Evolutionary conservation across 1,140 invertebrate species (phyloP), one percentile per base, ranked within the genome.

Genomic region (Rhizoglyphus robini): DNA sequence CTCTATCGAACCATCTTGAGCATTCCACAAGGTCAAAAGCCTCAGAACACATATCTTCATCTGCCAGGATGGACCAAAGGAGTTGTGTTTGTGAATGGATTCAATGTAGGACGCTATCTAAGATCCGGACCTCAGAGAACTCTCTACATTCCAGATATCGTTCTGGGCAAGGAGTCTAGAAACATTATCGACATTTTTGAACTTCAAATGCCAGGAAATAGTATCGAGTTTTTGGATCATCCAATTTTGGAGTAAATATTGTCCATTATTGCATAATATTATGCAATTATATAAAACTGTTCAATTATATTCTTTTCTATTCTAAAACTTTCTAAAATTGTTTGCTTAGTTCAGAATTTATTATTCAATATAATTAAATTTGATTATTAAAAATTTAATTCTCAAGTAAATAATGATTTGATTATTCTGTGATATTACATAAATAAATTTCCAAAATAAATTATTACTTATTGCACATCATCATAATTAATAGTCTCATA

Each of bases 31-130:
- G 36, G 18, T 8, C 8, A 18, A 11, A 18, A 41, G 18, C 58
- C 34, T n/a, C 34, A 13, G 47, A 68, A 70, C 48, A 68, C 69
- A 18, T 70, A 67, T 34, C 13, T 70, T 3, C 29, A 31, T 31
- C 31, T 62, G 20, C 2, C 13, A 1, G 59, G 67, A 11, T 70
- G 69, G 69, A 49, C 30, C 3, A 70, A 69, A 64, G 84, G 84
- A 8, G 74, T 82, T 62, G 80, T 83, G 18, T 78, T 84, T 65
- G 70, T 85, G 1, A 85, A 85, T 75, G 82, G 81, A 4, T 82
- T 83, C 69, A 82, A 84, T 69, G 71, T 85, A 59, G 83, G 82
- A 15, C 72, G 83, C 49, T 84, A 83, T 72, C 81, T 76, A 75
- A 66, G 69, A 5, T 68, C 78, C 11, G 83, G 83, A 1, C 83